Evolutionary conservation across 1,140 invertebrate genomes (phyloP).

Genomic region (Idris sp.): DNA sequence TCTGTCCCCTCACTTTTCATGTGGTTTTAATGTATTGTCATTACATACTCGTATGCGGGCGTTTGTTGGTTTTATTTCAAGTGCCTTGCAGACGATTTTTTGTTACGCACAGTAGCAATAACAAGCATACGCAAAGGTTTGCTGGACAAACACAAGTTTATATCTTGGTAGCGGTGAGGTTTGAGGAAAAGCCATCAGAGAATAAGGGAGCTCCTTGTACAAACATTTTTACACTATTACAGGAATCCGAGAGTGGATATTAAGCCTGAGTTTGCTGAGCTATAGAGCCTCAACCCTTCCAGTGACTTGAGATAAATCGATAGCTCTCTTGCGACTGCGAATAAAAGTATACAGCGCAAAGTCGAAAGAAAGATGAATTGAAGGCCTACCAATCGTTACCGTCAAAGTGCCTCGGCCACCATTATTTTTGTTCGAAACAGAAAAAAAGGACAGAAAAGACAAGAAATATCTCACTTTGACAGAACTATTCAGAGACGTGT

Average conservation of each 20-base stretch:
- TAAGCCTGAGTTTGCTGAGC: conserved; percentile 68
- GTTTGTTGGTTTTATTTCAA: conserved; percentile 45
- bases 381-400: conserved; percentile 43
- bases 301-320: conserved; percentile 46
- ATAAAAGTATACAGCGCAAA: conserved; percentile 53
- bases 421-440: conserved; percentile 48
- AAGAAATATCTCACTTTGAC: conserved; percentile 12
- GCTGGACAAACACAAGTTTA: conserved; percentile 65
- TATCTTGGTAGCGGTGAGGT: conserved; percentile 36
- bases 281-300: conserved; percentile 60
- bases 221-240: conserved; percentile 77
- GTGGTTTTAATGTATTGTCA: conserved; percentile 28
- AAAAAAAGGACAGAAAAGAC: conserved; percentile 16
- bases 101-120: conserved; percentile 50
- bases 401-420: conserved; percentile 26
- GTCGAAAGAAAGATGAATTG: conserved; percentile 61
- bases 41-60: conserved; percentile 17
- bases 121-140: conserved; percentile 67
- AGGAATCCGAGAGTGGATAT: conserved; percentile 71
- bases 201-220: conserved; percentile 53
- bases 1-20: conserved; percentile 11
- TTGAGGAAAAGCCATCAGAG: conserved; percentile 44
- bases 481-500: conserved; percentile 29
- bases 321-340: conserved; percentile 28
- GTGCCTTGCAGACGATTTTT: conserved; percentile 38